phyloP scores from a whole-genome alignment of 2,797 vertebrate genomes.

The Anguilla obscura region DNA sequence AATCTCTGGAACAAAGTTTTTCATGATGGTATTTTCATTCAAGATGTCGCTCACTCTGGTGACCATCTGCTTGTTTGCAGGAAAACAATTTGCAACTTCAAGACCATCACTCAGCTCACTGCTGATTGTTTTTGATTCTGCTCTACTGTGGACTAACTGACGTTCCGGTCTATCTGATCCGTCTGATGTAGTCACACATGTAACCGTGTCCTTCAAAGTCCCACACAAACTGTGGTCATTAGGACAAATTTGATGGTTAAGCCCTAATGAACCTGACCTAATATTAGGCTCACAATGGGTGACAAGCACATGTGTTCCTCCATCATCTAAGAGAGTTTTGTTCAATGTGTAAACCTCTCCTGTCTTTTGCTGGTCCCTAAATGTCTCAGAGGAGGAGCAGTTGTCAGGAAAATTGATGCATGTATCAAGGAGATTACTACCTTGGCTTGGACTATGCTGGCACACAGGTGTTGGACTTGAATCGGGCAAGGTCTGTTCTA shows the following conservation, averaged over 20 bases:
- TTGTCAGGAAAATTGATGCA: slow-evolving; percentile 3
- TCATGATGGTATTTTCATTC: slow-evolving; percentile 41
- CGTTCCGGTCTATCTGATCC: neutral
- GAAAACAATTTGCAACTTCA: slow-evolving; percentile 50
- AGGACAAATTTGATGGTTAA: neutral
- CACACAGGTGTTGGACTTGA: neutral
- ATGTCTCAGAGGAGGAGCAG: slow-evolving; percentile 14
- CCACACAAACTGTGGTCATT: slow-evolving; percentile 20
- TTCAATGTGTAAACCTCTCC: neutral
- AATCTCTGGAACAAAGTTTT: slow-evolving; percentile 37
- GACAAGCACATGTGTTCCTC: slow-evolving; percentile 23
- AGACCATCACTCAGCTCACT: slow-evolving; percentile 10
- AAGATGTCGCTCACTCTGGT: slow-evolving; percentile 41
- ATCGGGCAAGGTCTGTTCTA: neutral
- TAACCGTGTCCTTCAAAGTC: slow-evolving; percentile 2
- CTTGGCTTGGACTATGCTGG: slow-evolving; percentile 24
- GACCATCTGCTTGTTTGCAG: slow-evolving; percentile 34
- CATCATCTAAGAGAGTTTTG: neutral
- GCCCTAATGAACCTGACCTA: neutral
- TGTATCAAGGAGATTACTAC: slow-evolving; percentile 20
- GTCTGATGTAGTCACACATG: neutral
- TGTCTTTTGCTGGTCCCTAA: slow-evolving; percentile 7
- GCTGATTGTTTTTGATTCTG: slow-evolving; percentile 13
- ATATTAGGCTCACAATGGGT: slow-evolving; percentile 26
- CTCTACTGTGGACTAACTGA: neutral